Conservation (phyloP, 2,113 vertebrate species). For the Mohoua ochrocephala region DNA sequence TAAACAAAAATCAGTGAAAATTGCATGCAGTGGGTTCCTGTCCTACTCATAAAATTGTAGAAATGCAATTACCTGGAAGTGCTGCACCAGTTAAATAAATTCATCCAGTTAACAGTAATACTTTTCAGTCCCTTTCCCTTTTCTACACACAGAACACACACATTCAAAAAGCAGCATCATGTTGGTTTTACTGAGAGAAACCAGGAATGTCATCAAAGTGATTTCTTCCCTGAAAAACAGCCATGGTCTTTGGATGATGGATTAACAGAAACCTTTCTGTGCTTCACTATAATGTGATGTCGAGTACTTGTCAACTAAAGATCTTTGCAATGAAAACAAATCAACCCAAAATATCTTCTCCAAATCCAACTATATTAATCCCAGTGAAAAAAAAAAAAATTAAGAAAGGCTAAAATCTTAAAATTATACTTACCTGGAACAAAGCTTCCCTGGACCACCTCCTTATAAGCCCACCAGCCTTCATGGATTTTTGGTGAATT, state of each 20-base stretch:
- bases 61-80: neutral
- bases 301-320: neutral
- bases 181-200: neutral
- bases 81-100: neutral
- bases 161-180: neutral
- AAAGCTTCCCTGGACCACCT: constrained; percentile 98
- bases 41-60: neutral
- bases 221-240: neutral
- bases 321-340: neutral
- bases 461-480: constrained; percentile 99
- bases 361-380: neutral
- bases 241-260: neutral
- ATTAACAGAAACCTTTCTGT: neutral
- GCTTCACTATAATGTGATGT: neutral
- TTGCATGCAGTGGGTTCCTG: neutral
- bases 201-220: neutral
- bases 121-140: neutral
- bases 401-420: neutral
- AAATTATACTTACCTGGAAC: constrained; percentile 87
- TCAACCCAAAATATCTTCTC: neutral
- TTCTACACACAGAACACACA: neutral
- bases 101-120: neutral
- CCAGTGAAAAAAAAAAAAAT: neutral
- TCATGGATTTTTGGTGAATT: constrained; percentile 97
- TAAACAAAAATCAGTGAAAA: neutral